Percentiles rank a stretch among this genome's conserved stretches.
These are phyloP conservation scores for Calosoma granatense DNA, from an alignment of 1,140 invertebrate species.

Conservation along the genomic window DNA sequence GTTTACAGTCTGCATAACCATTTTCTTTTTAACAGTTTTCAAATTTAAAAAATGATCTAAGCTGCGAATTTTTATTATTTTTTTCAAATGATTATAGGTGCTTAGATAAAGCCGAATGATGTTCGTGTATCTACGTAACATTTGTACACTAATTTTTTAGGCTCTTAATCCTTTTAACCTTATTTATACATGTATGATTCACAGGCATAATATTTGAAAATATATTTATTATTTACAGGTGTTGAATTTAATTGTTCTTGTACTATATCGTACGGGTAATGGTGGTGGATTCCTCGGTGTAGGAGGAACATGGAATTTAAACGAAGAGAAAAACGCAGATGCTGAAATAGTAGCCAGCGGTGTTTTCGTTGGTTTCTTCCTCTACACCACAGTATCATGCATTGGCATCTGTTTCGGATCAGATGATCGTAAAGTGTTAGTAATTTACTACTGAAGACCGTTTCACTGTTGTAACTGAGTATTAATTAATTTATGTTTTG, in stretches of 20 bases:
- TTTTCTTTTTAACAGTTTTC: too few species aligned
- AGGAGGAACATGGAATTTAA: conserved; percentile 79
- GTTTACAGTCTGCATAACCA: too few species aligned
- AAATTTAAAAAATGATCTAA: too few species aligned
- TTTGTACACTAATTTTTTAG: too few species aligned
- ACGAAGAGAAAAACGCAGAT: conserved; percentile 75
- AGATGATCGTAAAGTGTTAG: conserved; percentile 60
- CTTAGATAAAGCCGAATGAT: too few species aligned
- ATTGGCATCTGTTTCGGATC: conserved; percentile 63
- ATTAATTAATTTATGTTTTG: conserved; percentile 11
- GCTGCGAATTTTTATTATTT: too few species aligned
- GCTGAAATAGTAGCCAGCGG: conserved; percentile 76
- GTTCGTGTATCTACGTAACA: too few species aligned
- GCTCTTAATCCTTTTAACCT: too few species aligned
- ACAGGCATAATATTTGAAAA: too few species aligned
- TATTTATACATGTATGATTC: too few species aligned
- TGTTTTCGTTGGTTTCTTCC: conserved; percentile 73
- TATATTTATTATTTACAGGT: conserved; percentile 48
- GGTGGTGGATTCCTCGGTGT: conserved; percentile 71
- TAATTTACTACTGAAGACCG: not conserved
- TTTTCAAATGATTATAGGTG: too few species aligned
- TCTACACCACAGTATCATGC: conserved; percentile 62
- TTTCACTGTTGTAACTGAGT: not conserved
- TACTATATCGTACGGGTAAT: conserved; percentile 72
- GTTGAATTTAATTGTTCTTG: conserved; percentile 66